Base-by-base conservation (phyloP, 2,797 vertebrate species). In the Betta splendens region DNA sequence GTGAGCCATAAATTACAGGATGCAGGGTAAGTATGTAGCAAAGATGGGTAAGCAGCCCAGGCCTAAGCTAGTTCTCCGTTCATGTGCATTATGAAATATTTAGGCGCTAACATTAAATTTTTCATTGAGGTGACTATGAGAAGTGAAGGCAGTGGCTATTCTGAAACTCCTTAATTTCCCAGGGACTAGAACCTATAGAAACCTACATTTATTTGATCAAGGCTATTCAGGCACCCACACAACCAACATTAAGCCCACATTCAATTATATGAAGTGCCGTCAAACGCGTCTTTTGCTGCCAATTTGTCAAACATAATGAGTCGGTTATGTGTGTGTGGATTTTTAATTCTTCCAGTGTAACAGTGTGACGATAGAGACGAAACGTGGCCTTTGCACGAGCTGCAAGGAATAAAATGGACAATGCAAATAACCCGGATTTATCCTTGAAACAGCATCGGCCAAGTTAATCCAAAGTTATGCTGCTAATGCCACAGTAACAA, bases 21-120 rank as follows among this genome's bases (percentile, higher is more conserved):
- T 65, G 70, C 21, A 38, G 18, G 48, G 55, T 45, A 65, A 64
- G 33, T 53, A 64, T 62, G 28, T n/a, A 75, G 80, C 52, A 75
- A 69, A 72, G 43, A 59, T 36, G 26, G 26, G 48, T 42, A 63
- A 67, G 75, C 45, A 79, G 53, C 69, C 52, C 63, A 52, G 47
- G 70, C 69, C 74, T 74, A 45, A 68, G 61, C 64, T 64, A 63
- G 36, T 68, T 79, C 55, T 43, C 57, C 32, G 35, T 74, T 80
- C 79, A 75, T 77, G 67, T 66, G 75, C 40, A 38, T 51, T 44
- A 85, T 88, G 48, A 89, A 88, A 89, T 85, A 89, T 89, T 86
- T 32, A 91, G 31, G 31, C 50, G 47, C 26, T 28, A 69, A 77
- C 80, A 80, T 79, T 89, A 47, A 80, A 90, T 88, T 75, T 88